phyloP scores from a whole-genome alignment of 1,140 invertebrate species.

The Penaeus indicus region DNA sequence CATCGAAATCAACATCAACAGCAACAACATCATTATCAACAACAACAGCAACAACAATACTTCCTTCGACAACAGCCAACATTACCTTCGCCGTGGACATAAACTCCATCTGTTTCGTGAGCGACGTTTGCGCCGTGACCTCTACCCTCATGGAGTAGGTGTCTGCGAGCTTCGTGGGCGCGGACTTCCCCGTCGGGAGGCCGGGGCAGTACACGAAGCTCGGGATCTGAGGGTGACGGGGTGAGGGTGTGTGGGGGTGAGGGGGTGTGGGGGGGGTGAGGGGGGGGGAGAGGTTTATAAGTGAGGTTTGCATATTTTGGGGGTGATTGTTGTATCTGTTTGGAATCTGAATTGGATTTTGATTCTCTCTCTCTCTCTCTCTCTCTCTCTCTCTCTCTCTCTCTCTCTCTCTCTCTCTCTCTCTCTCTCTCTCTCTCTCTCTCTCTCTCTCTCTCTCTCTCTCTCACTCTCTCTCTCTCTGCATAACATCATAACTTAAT shows the following conservation, averaged over 20 bases:
- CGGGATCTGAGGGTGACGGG: constrained; percentile 16
- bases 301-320: not conserved
- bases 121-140: not conserved
- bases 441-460: too few species aligned
- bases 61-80: not conserved
- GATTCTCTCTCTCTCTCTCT: too few species aligned
- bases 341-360: too few species aligned
- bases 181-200: not conserved
- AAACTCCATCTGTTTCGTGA: not conserved
- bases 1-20: not conserved
- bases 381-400: too few species aligned
- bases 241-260: too few species aligned
- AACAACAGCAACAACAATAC: not conserved
- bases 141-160: constrained; percentile 39
- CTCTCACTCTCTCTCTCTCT: too few species aligned
- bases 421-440: too few species aligned
- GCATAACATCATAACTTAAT: too few species aligned
- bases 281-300: too few species aligned
- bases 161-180: not conserved
- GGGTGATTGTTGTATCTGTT: too few species aligned
- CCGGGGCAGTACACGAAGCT: constrained; percentile 42
- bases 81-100: constrained; percentile 16
- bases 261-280: not conserved
- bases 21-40: too few species aligned
- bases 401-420: too few species aligned